Percentiles rank a stretch among this genome's conserved stretches.
Conservation (phyloP, 2,113 vertebrate species). For the Strigops habroptila region DNA sequence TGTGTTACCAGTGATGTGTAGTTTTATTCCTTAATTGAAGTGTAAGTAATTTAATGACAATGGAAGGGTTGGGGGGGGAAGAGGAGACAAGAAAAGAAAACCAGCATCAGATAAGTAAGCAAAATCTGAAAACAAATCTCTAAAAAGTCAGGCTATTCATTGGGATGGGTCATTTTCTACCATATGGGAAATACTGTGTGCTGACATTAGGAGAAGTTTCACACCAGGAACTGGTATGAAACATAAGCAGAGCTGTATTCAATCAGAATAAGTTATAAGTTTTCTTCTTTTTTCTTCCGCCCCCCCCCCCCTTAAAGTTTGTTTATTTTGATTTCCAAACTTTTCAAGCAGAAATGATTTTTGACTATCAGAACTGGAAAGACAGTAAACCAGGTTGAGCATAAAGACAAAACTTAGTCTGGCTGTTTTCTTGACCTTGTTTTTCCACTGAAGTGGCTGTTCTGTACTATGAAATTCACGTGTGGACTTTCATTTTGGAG, state of each 20-base stretch:
- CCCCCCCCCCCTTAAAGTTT: not conserved
- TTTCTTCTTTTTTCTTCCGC: not conserved
- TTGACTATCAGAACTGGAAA: not conserved
- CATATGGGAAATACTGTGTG: not conserved
- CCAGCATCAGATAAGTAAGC: slow-evolving; percentile 12
- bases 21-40: slow-evolving; percentile 7
- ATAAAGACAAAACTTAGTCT: slow-evolving; percentile 1
- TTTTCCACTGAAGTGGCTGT: slow-evolving; percentile 20
- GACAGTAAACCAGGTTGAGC: not conserved
- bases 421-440: slow-evolving; percentile 33
- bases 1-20: not conserved
- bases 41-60: not conserved
- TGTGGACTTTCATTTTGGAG: not conserved
- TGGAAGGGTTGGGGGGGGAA: not conserved
- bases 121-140: slow-evolving; percentile 3
- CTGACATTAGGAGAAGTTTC: not conserved
- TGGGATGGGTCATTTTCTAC: not conserved
- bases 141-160: not conserved
- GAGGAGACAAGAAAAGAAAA: not conserved
- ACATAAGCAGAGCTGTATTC: slow-evolving; percentile 22
- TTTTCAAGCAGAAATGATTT: not conserved
- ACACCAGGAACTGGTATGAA: slow-evolving; percentile 1
- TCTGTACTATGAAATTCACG: not conserved
- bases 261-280: not conserved
- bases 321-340: not conserved